These are phyloP conservation scores for Argyrosomus japonicus DNA, from an alignment of 2,113 vertebrate genomes.

Conservation along the genomic window DNA sequence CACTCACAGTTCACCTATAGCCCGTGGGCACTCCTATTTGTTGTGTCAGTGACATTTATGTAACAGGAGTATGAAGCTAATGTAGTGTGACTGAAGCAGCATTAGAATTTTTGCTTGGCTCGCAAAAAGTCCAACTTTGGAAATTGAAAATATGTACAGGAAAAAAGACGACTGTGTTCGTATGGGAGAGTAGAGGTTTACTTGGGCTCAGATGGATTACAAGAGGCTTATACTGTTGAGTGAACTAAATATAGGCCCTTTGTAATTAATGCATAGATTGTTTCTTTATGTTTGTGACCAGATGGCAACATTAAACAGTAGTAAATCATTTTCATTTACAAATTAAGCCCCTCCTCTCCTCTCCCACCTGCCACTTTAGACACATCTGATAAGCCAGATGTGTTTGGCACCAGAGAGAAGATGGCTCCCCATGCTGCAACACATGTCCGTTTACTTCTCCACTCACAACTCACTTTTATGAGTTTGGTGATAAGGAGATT, in stretches of 20 bases:
- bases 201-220: conserved; percentile 58
- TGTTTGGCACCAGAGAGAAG: conserved; percentile 17
- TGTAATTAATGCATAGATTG: conserved; percentile 43
- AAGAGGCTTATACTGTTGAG: conserved; percentile 49
- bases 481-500: conserved; percentile 58
- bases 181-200: neutral
- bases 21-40: conserved; percentile 56
- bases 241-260: conserved; percentile 46
- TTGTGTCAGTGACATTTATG: conserved; percentile 72
- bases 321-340: conserved; percentile 22
- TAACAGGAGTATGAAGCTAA: conserved; percentile 50
- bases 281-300: conserved; percentile 31
- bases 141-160: conserved; percentile 42
- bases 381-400: conserved; percentile 62
- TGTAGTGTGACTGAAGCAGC: conserved; percentile 62
- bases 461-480: conserved; percentile 34
- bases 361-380: conserved; percentile 50
- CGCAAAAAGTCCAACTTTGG: conserved; percentile 22
- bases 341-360: conserved; percentile 10
- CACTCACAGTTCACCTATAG: conserved; percentile 58
- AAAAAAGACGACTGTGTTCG: neutral
- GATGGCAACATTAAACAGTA: conserved; percentile 27
- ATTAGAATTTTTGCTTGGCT: conserved; percentile 53
- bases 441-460: conserved; percentile 30
- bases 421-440: conserved; percentile 24